Percentiles rank a stretch among this genome's conserved stretches.
Evolutionary conservation across 2,888 invertebrate genomes (phyloP).

Genomic region (Cryptocheilus praepositus): DNA sequence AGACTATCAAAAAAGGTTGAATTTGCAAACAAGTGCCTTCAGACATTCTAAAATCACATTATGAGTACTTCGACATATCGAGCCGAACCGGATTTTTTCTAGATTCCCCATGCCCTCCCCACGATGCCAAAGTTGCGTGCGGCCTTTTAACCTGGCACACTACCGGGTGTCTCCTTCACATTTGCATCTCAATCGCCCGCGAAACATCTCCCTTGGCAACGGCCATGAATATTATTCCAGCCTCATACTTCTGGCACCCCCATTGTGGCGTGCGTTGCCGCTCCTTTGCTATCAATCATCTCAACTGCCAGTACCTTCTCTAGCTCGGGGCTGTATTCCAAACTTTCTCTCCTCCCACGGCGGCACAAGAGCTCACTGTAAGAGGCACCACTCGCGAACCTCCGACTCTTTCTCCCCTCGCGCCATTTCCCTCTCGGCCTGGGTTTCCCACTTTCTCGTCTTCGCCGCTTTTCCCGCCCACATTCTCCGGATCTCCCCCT

Average conservation of each 20-base stretch:
- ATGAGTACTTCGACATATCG: too few species aligned
- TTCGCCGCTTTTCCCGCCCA: constrained; percentile 15
- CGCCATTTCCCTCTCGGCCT: neutral
- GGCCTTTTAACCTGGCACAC: neutral
- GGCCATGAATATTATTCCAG: constrained; percentile 50
- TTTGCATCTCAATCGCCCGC: constrained; percentile 57
- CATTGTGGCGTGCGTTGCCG: constrained; percentile 32
- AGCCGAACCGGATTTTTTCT: too few species aligned
- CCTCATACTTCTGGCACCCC: constrained; percentile 44
- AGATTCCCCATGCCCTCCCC: too few species aligned
- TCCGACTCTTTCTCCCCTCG: constrained; percentile 19
- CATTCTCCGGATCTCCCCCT: neutral
- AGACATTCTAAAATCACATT: too few species aligned
- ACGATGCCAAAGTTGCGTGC: neutral
- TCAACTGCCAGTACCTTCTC: constrained; percentile 33
- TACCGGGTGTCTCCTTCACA: constrained; percentile 39
- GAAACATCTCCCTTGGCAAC: constrained; percentile 42
- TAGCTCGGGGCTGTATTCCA: constrained; percentile 39
- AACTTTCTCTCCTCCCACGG: constrained; percentile 36
- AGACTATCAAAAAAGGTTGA: too few species aligned
- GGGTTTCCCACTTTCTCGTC: too few species aligned
- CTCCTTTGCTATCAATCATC: constrained; percentile 52
- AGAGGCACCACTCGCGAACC: constrained; percentile 25
- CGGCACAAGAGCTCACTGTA: neutral
- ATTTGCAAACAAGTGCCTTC: too few species aligned